Evolutionary conservation across 2,113 vertebrate genomes (phyloP).

Genomic region (Spea bombifrons): DNA sequence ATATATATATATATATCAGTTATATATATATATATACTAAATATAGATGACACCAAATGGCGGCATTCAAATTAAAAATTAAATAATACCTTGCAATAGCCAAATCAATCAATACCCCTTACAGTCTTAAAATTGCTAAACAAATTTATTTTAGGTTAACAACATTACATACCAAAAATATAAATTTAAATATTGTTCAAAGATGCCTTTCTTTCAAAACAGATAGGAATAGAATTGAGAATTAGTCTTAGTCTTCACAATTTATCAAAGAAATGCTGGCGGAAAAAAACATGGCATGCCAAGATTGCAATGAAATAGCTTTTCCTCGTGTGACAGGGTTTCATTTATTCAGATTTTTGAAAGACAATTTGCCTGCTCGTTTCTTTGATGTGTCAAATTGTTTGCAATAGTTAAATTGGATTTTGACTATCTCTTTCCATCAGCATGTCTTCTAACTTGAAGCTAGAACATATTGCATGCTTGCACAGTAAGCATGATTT

Average conservation of each 20-base stretch:
- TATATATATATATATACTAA: too few relatives aligned
- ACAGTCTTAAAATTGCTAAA: too few relatives aligned
- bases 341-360: constrained; percentile 19
- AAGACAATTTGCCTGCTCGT: constrained; percentile 11
- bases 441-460: constrained; percentile 19
- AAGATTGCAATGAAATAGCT: constrained; percentile 16
- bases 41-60: too few relatives aligned
- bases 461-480: constrained; percentile 13
- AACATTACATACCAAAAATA: too few relatives aligned
- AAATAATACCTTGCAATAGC: too few relatives aligned
- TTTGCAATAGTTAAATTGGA: constrained; percentile 37
- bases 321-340: constrained; percentile 9
- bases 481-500: constrained; percentile 5
- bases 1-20: too few relatives aligned
- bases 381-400: constrained; percentile 38
- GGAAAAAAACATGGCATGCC: constrained; percentile 5
- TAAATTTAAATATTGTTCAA: too few relatives aligned
- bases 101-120: too few relatives aligned
- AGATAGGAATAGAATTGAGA: neutral
- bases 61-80: too few relatives aligned
- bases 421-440: constrained; percentile 37
- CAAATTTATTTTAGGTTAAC: too few relatives aligned
- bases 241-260: neutral
- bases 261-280: constrained; percentile 3
- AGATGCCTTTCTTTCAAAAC: neutral